These are phyloP conservation scores for Sphaerophoria rueppellii DNA, from an alignment of 2,888 invertebrate genomes.

Conservation along the genomic window DNA sequence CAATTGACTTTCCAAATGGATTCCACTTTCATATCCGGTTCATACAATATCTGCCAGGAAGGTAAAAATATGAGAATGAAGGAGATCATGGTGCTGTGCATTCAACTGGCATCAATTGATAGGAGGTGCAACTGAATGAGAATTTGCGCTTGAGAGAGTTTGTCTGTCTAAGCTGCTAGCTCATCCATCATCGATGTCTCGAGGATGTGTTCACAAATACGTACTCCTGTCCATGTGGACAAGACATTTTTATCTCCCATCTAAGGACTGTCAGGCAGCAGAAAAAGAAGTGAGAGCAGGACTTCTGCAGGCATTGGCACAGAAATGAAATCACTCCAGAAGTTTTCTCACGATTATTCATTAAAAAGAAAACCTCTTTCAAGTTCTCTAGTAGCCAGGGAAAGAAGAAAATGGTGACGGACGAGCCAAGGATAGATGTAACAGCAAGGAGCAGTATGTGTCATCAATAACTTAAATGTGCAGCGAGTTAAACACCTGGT, in stretches of 20 bases:
- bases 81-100: constrained; percentile 12
- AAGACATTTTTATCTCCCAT: constrained; percentile 52
- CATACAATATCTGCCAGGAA: constrained; percentile 8
- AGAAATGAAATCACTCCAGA: constrained; percentile 34
- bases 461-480: constrained; percentile 67
- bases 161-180: constrained; percentile 50
- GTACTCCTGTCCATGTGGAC: constrained; percentile 20
- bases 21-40: constrained; percentile 60
- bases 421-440: background rate
- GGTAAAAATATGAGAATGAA: constrained; percentile 14
- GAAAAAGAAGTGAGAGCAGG: no score
- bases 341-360: constrained; percentile 63
- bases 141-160: constrained; percentile 29
- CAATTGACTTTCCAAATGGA: constrained; percentile 67
- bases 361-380: constrained; percentile 53
- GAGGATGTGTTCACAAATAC: constrained; percentile 27
- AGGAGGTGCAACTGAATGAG: background rate
- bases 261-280: constrained; percentile 43
- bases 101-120: constrained; percentile 42
- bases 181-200: constrained; percentile 68
- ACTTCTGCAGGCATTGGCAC: constrained; percentile 18
- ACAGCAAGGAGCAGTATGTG: constrained; percentile 29
- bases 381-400: background rate
- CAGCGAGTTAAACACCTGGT: constrained; percentile 67
- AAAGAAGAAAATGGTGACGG: background rate